phyloP scores from a whole-genome alignment of 2,113 vertebrate species.

The Capreolus pygargus region DNA sequence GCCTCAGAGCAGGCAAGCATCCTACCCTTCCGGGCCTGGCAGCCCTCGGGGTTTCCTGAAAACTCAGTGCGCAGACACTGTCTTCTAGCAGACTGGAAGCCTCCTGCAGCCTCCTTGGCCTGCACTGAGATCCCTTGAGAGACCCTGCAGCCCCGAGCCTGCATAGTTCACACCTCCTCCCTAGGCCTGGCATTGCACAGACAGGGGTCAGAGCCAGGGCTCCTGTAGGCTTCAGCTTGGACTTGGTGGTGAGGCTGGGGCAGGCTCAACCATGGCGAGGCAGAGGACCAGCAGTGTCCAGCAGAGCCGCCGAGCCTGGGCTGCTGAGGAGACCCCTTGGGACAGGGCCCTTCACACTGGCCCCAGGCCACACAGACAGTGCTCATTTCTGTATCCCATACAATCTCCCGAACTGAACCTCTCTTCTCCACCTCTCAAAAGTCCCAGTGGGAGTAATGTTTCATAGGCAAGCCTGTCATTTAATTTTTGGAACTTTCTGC shows the following conservation, averaged over 20 bases:
- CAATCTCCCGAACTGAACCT: background rate
- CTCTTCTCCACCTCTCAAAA: background rate
- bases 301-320: background rate
- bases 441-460: background rate
- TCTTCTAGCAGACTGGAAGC: background rate
- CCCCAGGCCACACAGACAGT: rapidly evolving
- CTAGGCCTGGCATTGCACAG: background rate
- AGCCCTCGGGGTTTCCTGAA: background rate
- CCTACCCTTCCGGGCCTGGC: rapidly evolving
- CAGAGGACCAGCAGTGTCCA: background rate
- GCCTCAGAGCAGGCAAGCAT: rapidly evolving
- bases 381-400: too few species aligned
- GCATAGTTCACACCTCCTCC: background rate
- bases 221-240: background rate
- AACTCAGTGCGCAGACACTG: rapidly evolving
- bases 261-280: background rate
- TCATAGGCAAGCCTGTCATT: background rate
- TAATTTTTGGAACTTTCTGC: background rate
- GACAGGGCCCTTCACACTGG: background rate
- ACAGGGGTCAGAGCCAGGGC: background rate
- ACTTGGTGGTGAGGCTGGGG: background rate
- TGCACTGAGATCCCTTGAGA: background rate
- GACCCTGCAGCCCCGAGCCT: background rate
- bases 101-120: background rate
- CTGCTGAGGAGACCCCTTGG: background rate